phyloP scores from a whole-genome alignment of 2,797 vertebrate genomes.

The Myripristis jacobus region DNA sequence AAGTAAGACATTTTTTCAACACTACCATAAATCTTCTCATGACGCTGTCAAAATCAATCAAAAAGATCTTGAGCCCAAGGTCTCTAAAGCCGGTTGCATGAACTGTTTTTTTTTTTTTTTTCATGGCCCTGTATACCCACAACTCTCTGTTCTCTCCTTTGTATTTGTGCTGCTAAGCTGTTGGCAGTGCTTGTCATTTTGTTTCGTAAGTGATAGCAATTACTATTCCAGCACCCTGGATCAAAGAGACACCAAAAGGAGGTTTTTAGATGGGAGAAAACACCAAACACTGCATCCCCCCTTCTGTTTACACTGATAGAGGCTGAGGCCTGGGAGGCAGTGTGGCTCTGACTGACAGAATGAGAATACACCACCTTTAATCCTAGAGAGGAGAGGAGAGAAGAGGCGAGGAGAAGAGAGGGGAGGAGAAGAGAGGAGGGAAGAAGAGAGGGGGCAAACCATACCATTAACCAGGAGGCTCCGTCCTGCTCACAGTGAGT shows the following conservation, averaged over 20 bases:
- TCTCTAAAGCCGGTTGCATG: neutral
- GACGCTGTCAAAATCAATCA: slow-evolving; percentile 5
- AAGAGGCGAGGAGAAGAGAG: slow-evolving; percentile 13
- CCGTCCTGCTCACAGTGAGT: slow-evolving; percentile 71
- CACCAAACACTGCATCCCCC: slow-evolving; percentile 63
- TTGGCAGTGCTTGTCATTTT: slow-evolving; percentile 72
- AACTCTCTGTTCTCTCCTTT: slow-evolving; percentile 31
- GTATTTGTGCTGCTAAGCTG: slow-evolving; percentile 69
- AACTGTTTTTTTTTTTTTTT: too few relatives aligned
- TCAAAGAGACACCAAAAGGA: slow-evolving; percentile 79
- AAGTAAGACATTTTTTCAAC: neutral
- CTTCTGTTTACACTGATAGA: slow-evolving; percentile 77
- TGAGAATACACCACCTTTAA: slow-evolving; percentile 74
- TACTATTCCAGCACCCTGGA: slow-evolving; percentile 71
- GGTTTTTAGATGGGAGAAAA: slow-evolving; percentile 67
- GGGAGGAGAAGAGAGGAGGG: neutral
- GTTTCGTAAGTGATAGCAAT: slow-evolving; percentile 77
- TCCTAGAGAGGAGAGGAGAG: slow-evolving; percentile 32
- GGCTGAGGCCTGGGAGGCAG: slow-evolving; percentile 64
- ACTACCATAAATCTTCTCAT: neutral
- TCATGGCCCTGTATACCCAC: slow-evolving; percentile 29
- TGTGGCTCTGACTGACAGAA: slow-evolving; percentile 73
- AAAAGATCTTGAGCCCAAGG: slow-evolving; percentile 22
- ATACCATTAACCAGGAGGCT: slow-evolving; percentile 56
- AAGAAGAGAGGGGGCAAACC: slow-evolving; percentile 47